These are phyloP conservation scores for Artibeus lituratus DNA, from an alignment of 2,797 vertebrate species.

Conservation along the genomic window DNA sequence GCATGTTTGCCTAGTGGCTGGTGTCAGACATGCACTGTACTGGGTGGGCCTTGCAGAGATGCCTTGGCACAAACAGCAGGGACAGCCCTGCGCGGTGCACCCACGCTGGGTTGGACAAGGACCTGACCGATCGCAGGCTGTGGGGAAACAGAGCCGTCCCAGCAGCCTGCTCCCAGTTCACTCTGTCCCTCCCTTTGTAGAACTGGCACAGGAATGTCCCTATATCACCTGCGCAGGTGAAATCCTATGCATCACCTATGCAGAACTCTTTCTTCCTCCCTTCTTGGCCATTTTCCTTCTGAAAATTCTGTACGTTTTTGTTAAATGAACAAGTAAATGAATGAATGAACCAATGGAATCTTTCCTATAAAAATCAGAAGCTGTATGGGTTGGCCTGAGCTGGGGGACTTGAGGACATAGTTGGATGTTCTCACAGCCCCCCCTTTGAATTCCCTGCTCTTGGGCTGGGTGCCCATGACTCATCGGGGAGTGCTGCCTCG, in stretches of 20 bases:
- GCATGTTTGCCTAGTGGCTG: neutral
- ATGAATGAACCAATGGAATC: neutral
- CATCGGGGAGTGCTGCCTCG: neutral
- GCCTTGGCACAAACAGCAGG: neutral
- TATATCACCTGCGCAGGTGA: neutral
- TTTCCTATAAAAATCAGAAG: neutral
- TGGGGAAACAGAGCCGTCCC: neutral
- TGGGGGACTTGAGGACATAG: too few species aligned
- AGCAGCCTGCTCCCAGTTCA: neutral
- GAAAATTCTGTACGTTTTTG: neutral
- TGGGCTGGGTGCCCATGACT: neutral
- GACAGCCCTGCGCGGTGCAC: neutral
- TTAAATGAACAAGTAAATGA: neutral
- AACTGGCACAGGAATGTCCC: neutral
- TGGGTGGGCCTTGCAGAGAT: neutral
- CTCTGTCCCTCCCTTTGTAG: neutral
- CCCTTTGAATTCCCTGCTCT: neutral
- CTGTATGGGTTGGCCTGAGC: neutral
- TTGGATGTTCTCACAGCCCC: neutral
- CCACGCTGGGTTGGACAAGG: neutral
- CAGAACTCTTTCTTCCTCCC: neutral
- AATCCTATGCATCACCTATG: neutral
- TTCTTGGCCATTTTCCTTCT: neutral
- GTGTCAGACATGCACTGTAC: neutral
- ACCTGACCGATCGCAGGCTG: neutral